A percentile compares a stretch with the other conserved stretches of the same genome.
phyloP scores from a whole-genome alignment of 2,797 vertebrate species.

The Squalus acanthias region DNA sequence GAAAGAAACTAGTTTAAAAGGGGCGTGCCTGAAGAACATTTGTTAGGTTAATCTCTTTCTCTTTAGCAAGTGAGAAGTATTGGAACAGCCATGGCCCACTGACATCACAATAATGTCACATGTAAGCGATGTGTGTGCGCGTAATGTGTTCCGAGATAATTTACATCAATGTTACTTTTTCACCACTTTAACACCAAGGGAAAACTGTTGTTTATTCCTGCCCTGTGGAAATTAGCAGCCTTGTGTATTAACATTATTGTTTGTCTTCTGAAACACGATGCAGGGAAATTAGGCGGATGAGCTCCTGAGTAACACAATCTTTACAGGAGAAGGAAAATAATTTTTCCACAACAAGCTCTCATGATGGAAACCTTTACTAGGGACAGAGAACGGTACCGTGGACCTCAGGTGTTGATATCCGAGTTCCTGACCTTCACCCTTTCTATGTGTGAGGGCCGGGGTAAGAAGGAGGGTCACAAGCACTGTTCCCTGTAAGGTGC shows the following conservation, averaged over 20 bases:
- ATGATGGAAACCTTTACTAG: background rate
- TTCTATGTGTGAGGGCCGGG: background rate
- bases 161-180: background rate
- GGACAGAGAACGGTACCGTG: background rate
- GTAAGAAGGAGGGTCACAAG: background rate
- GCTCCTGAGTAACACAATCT: background rate
- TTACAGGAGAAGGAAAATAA: background rate
- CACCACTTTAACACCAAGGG: background rate
- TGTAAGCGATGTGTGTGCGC: background rate
- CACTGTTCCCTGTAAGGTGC: no score
- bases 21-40: background rate
- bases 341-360: constrained; percentile 30
- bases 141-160: background rate
- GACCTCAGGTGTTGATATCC: background rate
- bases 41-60: background rate
- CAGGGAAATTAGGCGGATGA: background rate
- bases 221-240: constrained; percentile 1
- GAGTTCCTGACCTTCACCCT: background rate
- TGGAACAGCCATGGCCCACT: background rate
- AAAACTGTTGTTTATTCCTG: background rate
- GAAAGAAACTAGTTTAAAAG: background rate
- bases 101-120: background rate
- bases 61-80: background rate
- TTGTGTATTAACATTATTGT: constrained; percentile 15
- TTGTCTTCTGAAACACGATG: background rate